Evolutionary conservation across 2,113 vertebrate species (phyloP).

Genomic region (Eptesicus fuscus): DNA sequence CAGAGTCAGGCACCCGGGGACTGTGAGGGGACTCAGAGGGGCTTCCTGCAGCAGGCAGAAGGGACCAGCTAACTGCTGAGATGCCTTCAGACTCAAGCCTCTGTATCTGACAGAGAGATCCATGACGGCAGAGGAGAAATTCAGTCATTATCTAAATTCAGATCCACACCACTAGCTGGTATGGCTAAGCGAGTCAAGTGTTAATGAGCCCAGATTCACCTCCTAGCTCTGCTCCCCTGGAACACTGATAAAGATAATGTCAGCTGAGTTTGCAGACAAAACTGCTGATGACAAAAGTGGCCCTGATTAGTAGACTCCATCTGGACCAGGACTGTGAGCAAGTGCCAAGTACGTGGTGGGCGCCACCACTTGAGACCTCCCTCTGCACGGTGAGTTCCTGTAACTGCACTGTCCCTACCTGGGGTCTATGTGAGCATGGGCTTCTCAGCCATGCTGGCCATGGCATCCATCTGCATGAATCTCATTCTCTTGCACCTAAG

Average conservation of each 20-base stretch:
- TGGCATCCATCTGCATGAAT: too few species aligned
- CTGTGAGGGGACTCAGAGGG: not conserved
- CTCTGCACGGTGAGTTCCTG: fast-evolving
- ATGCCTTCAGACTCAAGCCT: not conserved
- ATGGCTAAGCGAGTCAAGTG: not conserved
- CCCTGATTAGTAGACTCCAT: fast-evolving
- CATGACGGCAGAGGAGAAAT: fast-evolving
- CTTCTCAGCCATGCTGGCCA: not conserved
- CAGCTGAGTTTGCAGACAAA: not conserved
- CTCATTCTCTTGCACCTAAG: not conserved
- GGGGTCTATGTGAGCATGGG: fast-evolving
- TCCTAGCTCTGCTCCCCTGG: not conserved
- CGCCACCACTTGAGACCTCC: too few species aligned
- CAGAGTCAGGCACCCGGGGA: not conserved
- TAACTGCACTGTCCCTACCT: fast-evolving
- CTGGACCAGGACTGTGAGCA: not conserved
- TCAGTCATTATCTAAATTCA: not conserved
- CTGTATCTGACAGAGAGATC: not conserved
- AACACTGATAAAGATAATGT: not conserved
- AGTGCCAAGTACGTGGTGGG: fast-evolving
- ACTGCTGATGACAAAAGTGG: not conserved
- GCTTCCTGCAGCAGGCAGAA: not conserved
- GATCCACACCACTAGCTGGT: fast-evolving
- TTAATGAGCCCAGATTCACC: not conserved
- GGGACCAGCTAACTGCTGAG: not conserved